These are phyloP conservation scores for Phengaris arion DNA, from an alignment of 2,888 invertebrate genomes.

Conservation along the genomic window DNA sequence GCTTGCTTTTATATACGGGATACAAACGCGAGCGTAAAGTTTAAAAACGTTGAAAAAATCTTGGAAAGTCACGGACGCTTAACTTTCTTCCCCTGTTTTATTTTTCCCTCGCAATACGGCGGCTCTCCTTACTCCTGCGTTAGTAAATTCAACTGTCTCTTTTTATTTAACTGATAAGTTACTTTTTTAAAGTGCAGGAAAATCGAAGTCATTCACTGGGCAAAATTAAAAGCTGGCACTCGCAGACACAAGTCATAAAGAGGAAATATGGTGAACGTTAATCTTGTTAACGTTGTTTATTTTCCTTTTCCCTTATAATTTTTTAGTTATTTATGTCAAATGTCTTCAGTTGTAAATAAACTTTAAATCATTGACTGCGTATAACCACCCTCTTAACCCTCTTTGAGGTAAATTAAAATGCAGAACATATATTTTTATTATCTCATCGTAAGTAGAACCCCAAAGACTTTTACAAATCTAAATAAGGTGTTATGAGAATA, in stretches of 20 bases:
- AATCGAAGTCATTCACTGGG: constrained; percentile 72
- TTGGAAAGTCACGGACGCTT: constrained; percentile 80
- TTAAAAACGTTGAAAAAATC: constrained; percentile 77
- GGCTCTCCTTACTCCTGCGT: constrained; percentile 50
- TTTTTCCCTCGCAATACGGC: constrained; percentile 62
- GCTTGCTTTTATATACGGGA: constrained; percentile 66
- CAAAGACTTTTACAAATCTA: background rate
- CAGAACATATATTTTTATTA: background rate
- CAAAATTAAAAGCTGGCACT: constrained; percentile 75
- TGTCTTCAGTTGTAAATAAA: constrained; percentile 2
- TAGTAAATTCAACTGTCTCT: constrained; percentile 51
- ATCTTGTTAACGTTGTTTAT: constrained; percentile 43
- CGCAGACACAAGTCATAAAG: constrained; percentile 75
- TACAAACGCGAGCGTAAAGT: constrained; percentile 64
- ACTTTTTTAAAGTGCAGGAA: constrained; percentile 77
- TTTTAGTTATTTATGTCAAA: constrained; percentile 28
- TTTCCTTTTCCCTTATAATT: constrained; percentile 24
- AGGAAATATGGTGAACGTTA: constrained; percentile 67
- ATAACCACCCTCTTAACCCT: background rate
- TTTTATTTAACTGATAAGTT: constrained; percentile 74
- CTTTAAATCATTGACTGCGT: background rate
- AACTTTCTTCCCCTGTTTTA: constrained; percentile 80
- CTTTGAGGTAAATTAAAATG: background rate
- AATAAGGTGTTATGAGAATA: no score
- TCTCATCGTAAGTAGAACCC: background rate